Evolutionary conservation across 2,888 invertebrate genomes (phyloP), one percentile per base, ranked within the genome.

Genomic region (Lissocephala sabroskyi): DNA sequence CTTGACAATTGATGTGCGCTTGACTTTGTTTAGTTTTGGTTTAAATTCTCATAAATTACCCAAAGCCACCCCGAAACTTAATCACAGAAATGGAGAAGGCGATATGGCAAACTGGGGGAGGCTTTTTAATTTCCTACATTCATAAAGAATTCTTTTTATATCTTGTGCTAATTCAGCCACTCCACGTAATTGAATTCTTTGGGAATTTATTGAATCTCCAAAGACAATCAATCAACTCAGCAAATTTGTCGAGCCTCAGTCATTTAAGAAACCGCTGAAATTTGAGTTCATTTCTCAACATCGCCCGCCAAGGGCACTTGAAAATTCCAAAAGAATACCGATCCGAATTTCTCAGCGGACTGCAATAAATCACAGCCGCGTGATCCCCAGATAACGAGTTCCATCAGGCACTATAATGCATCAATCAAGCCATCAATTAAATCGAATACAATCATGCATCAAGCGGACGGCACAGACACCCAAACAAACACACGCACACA

Each of bases 361-460:
- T 33, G 14, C 45, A 45, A 64, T 64, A 65, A 64, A 65, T 64
- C 64, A 64, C 40, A 35, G n/a, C 13, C 3, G 35, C 14, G 16
- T 16, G 23, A 23, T 7, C 23, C 23, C 23, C n/a, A n/a, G 23
- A 17, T 52, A 60, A 49, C 57, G 56, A 42, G 29, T 10, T 29
- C 32, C 37, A 9, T 1, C 9, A 29, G 14, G 16, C 13, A 19
- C 28, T 35, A 10, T 42, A 54, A 59, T 53, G 46, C 59, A 62
- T 64, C 65, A 65, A 64, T 64, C 65, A 62, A 62, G 52, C 41
- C 62, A 64, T 65, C 65, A 64, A 64, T 64, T 64, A 65, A 65
- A 64, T 62, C 35, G 59, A 54, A 52, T 41, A 45, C 52, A 52
- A 64, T 65, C 59, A 65, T 62, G 62, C 65, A 58, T 65, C 53